These are phyloP conservation scores for Pogonocherus hispidulus DNA, from an alignment of 2,888 invertebrate species.

Conservation along the genomic window DNA sequence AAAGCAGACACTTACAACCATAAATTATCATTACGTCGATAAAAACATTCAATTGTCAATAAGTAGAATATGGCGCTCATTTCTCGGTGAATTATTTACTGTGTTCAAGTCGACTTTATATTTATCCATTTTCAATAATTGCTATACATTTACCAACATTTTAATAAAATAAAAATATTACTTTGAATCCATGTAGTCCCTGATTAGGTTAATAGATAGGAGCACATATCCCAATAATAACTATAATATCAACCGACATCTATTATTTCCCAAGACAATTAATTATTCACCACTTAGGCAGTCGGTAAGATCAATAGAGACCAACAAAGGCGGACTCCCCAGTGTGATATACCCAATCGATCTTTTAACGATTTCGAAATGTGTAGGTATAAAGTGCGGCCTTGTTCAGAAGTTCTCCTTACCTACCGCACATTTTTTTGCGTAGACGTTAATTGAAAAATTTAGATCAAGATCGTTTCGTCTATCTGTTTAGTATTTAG, in stretches of 20 bases:
- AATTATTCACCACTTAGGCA: not conserved
- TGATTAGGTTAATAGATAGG: too few relatives aligned
- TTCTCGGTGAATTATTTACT: too few relatives aligned
- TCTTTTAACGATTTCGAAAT: constrained; percentile 18
- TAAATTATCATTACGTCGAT: too few relatives aligned
- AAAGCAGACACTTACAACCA: too few relatives aligned
- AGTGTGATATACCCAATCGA: constrained; percentile 15
- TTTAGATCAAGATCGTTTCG: constrained; percentile 1
- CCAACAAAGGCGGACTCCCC: not conserved
- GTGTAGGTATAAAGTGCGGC: constrained; percentile 10
- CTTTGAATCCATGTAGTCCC: too few relatives aligned
- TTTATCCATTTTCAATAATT: too few relatives aligned
- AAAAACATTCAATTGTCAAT: too few relatives aligned
- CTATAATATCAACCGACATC: not conserved
- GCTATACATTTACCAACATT: too few relatives aligned
- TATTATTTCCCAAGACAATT: not conserved
- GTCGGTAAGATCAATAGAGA: not conserved
- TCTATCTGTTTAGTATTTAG: not conserved
- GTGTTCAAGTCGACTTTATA: too few relatives aligned
- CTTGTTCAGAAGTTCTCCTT: constrained; percentile 1
- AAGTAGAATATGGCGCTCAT: too few relatives aligned
- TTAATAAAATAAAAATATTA: too few relatives aligned
- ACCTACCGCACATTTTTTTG: constrained; percentile 21
- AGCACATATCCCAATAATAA: too few relatives aligned
- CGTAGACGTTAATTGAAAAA: not conserved